These are phyloP conservation scores for Heterodera schachtii DNA, from an alignment of 1,140 invertebrate genomes.

Conservation along the genomic window DNA sequence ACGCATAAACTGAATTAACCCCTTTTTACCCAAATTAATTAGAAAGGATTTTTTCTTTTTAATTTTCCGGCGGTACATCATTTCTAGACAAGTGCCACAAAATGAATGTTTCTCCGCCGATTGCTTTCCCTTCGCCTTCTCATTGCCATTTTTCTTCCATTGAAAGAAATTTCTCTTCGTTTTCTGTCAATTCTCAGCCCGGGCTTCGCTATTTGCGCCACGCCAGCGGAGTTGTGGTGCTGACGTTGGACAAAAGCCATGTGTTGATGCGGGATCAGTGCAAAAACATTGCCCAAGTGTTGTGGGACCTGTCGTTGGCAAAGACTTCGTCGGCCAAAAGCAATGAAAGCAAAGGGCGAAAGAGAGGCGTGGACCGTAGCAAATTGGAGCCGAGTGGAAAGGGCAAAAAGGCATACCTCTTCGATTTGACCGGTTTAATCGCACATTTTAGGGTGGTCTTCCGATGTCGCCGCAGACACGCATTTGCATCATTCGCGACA, in stretches of 20 bases:
- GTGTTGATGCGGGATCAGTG: constrained; percentile 11
- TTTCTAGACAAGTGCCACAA: no score
- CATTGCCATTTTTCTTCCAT: constrained; percentile 29
- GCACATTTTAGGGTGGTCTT: constrained; percentile 30
- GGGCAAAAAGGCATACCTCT: constrained; percentile 29
- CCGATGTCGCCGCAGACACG: constrained; percentile 32
- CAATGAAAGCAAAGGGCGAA: constrained; percentile 28
- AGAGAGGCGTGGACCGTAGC: constrained; percentile 35
- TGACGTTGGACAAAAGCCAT: constrained; percentile 33
- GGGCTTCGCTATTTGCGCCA: constrained; percentile 48
- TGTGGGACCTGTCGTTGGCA: constrained; percentile 32
- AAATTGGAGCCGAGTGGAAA: constrained; percentile 37
- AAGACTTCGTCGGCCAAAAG: constrained; percentile 5
- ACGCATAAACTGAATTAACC: no score
- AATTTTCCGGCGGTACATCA: no score
- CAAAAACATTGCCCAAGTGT: constrained; percentile 23
- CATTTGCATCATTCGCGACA: constrained; percentile 35
- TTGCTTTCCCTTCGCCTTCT: not conserved
- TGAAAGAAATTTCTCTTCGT: constrained; percentile 33
- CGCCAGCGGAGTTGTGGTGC: constrained; percentile 45
- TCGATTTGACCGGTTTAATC: not conserved
- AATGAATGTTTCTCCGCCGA: no score
- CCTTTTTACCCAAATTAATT: no score
- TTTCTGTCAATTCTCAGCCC: constrained; percentile 23
- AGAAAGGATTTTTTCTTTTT: no score